phyloP scores from a whole-genome alignment of 2,888 invertebrate species.

The Apodemia mormo region DNA sequence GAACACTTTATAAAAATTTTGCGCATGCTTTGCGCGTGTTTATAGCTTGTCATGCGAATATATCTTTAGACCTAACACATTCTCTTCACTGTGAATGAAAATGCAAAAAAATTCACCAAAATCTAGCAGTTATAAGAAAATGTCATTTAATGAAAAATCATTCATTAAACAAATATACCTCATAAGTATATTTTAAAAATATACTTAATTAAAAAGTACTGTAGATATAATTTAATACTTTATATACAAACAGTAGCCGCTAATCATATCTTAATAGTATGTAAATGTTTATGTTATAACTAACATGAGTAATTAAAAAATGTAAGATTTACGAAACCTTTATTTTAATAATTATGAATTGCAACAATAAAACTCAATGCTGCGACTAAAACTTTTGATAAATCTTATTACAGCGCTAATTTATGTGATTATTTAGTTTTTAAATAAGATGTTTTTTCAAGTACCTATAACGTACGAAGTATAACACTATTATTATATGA shows the following conservation, averaged over 20 bases:
- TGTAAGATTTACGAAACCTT: slow-evolving; percentile 6
- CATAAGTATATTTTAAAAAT: too few species aligned
- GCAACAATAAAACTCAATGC: slow-evolving; percentile 10
- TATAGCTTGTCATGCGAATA: background rate
- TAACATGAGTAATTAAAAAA: background rate
- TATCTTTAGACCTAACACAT: background rate
- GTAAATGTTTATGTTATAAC: slow-evolving; percentile 1
- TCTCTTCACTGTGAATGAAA: background rate
- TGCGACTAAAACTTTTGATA: slow-evolving; percentile 9
- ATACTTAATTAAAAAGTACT: too few species aligned
- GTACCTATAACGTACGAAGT: background rate
- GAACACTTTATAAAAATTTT: background rate
- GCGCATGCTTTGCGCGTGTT: background rate
- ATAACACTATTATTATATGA: background rate
- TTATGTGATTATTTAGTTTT: background rate
- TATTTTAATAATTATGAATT: background rate
- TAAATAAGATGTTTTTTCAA: background rate
- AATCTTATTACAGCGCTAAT: background rate
- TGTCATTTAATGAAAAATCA: too few species aligned
- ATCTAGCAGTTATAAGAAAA: too few species aligned
- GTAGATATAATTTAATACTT: too few species aligned
- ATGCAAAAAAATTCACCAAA: background rate
- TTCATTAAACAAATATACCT: too few species aligned
- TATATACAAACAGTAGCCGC: background rate
- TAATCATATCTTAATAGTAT: slow-evolving; percentile 1